Evolutionary conservation across 1,140 invertebrate species (phyloP).

Genomic region (Drosophila ohnishii): DNA sequence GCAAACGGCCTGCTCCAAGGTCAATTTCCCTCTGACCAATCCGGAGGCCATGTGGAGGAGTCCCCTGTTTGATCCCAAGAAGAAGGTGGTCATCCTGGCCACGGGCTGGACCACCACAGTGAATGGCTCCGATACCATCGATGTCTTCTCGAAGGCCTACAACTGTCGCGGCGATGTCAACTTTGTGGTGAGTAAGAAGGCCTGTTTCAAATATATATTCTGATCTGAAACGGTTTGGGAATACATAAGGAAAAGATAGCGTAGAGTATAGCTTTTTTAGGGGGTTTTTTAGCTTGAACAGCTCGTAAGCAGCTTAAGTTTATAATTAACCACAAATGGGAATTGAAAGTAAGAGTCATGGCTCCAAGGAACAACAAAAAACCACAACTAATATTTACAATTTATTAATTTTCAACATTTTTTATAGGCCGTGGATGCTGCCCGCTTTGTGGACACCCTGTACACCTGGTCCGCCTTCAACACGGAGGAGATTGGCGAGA

Average conservation of each 20-base stretch:
- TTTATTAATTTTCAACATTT: slow-evolving; percentile 1
- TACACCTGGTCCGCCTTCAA: slow-evolving; percentile 82
- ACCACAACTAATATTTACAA: too few relatives aligned
- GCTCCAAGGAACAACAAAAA: neutral
- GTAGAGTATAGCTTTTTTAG: neutral
- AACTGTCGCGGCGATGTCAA: slow-evolving; percentile 75
- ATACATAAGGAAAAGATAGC: neutral
- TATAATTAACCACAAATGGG: neutral
- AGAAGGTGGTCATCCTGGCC: slow-evolving; percentile 75
- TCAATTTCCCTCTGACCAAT: slow-evolving; percentile 50
- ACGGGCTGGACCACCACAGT: slow-evolving; percentile 79
- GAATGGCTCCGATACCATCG: slow-evolving; percentile 70
- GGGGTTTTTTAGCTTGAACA: neutral
- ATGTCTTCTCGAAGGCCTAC: slow-evolving; percentile 67
- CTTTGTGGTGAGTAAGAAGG: slow-evolving; percentile 68
- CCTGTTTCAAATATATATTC: too few relatives aligned
- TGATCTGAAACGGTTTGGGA: neutral
- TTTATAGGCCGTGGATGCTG: slow-evolving; percentile 69
- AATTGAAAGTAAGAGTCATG: neutral
- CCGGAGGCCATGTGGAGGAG: slow-evolving; percentile 67
- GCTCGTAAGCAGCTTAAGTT: neutral
- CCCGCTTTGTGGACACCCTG: slow-evolving; percentile 75
- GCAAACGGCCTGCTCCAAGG: slow-evolving; percentile 49
- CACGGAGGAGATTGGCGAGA: slow-evolving; percentile 73
- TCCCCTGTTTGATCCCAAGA: slow-evolving; percentile 61